Conservation (phyloP, 2,113 vertebrate species). For the Aythya baeri region DNA sequence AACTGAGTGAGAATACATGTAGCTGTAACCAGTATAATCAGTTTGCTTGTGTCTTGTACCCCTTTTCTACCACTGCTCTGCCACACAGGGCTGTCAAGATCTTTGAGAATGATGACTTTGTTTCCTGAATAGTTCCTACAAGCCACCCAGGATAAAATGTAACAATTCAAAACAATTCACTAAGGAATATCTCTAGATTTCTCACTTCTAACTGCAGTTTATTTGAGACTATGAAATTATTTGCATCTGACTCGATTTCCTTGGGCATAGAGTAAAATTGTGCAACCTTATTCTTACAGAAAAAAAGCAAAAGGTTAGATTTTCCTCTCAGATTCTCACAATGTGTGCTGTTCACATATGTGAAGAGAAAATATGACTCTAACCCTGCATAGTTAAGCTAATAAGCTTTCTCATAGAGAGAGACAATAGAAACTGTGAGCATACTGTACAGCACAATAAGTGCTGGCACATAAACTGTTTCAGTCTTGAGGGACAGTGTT, state of each 20-base stretch:
- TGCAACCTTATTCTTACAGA: not conserved
- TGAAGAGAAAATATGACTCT: constrained; percentile 30
- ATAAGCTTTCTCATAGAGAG: constrained; percentile 53
- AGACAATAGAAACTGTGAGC: constrained; percentile 61
- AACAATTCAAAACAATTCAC: constrained; percentile 25
- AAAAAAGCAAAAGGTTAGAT: constrained; percentile 18
- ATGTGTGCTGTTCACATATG: not conserved
- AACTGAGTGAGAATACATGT: not conserved
- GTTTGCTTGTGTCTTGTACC: not conserved
- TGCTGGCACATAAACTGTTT: constrained; percentile 57
- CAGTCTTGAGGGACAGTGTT: constrained; percentile 55
- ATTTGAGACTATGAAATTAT: not conserved
- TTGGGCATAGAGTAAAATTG: not conserved
- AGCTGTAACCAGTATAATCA: not conserved
- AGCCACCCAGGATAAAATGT: constrained; percentile 21
- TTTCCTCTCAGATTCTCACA: constrained; percentile 4
- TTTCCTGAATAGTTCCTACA: not conserved
- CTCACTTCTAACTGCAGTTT: not conserved
- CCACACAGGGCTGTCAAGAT: not conserved
- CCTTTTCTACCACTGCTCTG: not conserved
- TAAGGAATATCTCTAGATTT: constrained; percentile 4
- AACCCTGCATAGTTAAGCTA: constrained; percentile 43
- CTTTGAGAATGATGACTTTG: not conserved
- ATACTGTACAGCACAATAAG: constrained; percentile 62
- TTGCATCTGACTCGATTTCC: not conserved